These are phyloP conservation scores for Drosophila burlai DNA, from an alignment of 1,140 invertebrate genomes.

Conservation along the genomic window DNA sequence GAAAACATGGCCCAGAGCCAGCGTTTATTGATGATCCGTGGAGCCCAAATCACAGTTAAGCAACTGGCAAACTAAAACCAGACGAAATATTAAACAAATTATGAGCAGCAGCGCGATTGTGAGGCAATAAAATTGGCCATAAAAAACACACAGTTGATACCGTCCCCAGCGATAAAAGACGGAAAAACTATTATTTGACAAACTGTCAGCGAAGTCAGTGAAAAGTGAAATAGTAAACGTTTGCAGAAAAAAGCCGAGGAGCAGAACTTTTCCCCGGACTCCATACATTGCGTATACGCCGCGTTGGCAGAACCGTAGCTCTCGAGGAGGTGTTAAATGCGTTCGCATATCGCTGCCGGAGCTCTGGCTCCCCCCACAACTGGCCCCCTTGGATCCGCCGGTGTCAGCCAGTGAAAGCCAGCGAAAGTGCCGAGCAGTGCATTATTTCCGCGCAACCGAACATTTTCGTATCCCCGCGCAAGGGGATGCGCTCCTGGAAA, in stretches of 20 bases:
- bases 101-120: slow-evolving; percentile 44
- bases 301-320: slow-evolving; percentile 40
- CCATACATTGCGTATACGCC: slow-evolving; percentile 62
- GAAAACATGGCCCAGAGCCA: slow-evolving; percentile 55
- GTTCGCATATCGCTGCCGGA: slow-evolving; percentile 55
- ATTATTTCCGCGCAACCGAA: slow-evolving; percentile 80
- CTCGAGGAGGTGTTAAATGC: slow-evolving; percentile 67
- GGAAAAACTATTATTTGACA: slow-evolving; percentile 56
- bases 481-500: slow-evolving; percentile 68
- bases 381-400: slow-evolving; percentile 8
- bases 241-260: slow-evolving; percentile 51
- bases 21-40: slow-evolving; percentile 49
- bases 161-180: slow-evolving; percentile 47
- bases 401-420: slow-evolving; percentile 38
- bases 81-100: slow-evolving; percentile 43
- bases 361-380: slow-evolving; percentile 38
- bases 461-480: slow-evolving; percentile 46
- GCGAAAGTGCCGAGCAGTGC: slow-evolving; percentile 70
- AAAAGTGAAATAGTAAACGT: slow-evolving; percentile 60
- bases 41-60: slow-evolving; percentile 47
- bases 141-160: slow-evolving; percentile 41
- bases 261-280: not conserved
- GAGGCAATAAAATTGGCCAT: slow-evolving; percentile 64
- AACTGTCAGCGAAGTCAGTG: slow-evolving; percentile 43
- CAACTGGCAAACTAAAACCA: slow-evolving; percentile 33